A percentile compares a stretch with the other conserved stretches of the same genome.
Evolutionary conservation across 2,888 invertebrate genomes (phyloP).

Genomic region (Argyresthia goedartella): DNA sequence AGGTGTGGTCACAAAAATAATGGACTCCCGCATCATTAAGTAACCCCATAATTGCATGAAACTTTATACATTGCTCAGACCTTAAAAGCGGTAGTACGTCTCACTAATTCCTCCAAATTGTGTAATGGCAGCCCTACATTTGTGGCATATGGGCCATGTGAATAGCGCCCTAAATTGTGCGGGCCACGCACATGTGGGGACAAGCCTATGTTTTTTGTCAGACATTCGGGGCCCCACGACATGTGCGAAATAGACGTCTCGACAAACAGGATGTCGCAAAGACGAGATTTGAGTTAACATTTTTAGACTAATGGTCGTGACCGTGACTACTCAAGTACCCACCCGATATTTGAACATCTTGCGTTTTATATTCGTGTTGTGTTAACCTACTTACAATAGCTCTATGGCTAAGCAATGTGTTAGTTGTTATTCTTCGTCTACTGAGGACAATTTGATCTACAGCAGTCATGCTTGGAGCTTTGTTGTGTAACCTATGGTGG

Average conservation of each 20-base stretch:
- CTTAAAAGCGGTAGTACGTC: not conserved
- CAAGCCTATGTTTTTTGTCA: slow-evolving; percentile 53
- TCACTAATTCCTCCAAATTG: not conserved
- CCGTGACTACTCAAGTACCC: too few relatives aligned
- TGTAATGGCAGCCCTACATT: not conserved
- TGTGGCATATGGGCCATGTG: slow-evolving; percentile 15
- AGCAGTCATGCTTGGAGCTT: slow-evolving; percentile 56
- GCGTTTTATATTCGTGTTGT: too few relatives aligned
- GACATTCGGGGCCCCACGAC: slow-evolving; percentile 47
- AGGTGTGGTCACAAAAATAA: not conserved
- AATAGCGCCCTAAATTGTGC: slow-evolving; percentile 35
- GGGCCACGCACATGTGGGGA: not conserved
- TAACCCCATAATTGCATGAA: not conserved
- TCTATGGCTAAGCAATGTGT: slow-evolving; percentile 11
- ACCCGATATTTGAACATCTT: too few relatives aligned
- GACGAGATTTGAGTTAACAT: not conserved
- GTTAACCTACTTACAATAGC: not conserved
- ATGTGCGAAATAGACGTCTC: slow-evolving; percentile 50
- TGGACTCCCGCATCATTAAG: not conserved
- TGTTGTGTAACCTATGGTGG: slow-evolving; percentile 65
- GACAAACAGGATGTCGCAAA: slow-evolving; percentile 28
- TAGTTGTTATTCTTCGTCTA: slow-evolving; percentile 32
- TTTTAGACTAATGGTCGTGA: too few relatives aligned
- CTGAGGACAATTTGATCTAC: slow-evolving; percentile 41
- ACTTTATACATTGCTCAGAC: not conserved